Evolutionary conservation across 2,888 invertebrate genomes (phyloP), one percentile per base, ranked within the genome.

Genomic region (Ennomos quercinarius): DNA sequence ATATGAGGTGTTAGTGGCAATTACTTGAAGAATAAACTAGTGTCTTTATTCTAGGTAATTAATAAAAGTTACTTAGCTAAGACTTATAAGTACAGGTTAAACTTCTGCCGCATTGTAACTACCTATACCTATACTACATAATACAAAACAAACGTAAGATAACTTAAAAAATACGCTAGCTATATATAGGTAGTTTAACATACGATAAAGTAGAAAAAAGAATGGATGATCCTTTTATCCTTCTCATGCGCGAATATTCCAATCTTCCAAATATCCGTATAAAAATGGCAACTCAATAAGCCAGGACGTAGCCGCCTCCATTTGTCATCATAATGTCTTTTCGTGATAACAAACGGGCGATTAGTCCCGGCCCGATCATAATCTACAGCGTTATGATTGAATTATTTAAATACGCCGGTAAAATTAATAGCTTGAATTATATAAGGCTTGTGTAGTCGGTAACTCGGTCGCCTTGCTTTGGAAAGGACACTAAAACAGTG

Each of bases 271-370:
- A 35, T 55, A 45, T 35, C 40, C 50, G 42, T 44, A 46, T 34
- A 40, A 35, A 51, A 55, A 55, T 54, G 38, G 60, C 39, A 55
- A 55, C 51, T 57, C 61, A 53, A 61, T 61, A 57, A 61, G 48
- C 27, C 52, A 47, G 48, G 47, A 61, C 42, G 42, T 49, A 56
- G 44, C 42, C 44, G n/a, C 56, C 43, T 44, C 53, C 49, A 53
- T 57, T 61, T 61, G 56, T 61, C 61, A 57, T 57, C 53, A 42
- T 61, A 57, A 61, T 57, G 57, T 57, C 57, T 61, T 52, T 50
- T 44, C 53, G 40, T 50, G 57, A 61, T 61, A 61, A 57, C 61
- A 49, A 61, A 61, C 53, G 61, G 13, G 49, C 61, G 56, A 61
- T 61, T 61, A 61, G 51, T 13, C 52, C 45, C 57, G 35, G 40